Conservation (phyloP, 2,797 vertebrate species). For the Poeciliopsis infans region DNA sequence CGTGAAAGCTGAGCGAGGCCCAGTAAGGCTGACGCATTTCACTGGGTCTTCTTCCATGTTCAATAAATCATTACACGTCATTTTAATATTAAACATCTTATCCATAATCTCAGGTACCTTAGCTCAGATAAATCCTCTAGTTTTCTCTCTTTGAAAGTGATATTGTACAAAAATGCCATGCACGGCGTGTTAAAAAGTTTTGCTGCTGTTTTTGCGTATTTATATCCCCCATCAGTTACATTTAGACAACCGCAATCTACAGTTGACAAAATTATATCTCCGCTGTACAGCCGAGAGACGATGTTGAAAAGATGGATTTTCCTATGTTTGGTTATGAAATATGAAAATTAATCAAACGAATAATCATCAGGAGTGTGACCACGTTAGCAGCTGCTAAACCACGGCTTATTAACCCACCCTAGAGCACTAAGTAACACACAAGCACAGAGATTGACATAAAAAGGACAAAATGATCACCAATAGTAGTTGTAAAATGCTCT, state of each 20-base stretch:
- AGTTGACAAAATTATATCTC: slow-evolving; percentile 44
- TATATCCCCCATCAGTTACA: slow-evolving; percentile 68
- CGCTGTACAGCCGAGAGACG: slow-evolving; percentile 72
- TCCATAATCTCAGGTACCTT: slow-evolving; percentile 58
- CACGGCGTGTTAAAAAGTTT: slow-evolving; percentile 71
- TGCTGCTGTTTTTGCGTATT: slow-evolving; percentile 77
- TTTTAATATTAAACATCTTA: slow-evolving; percentile 47
- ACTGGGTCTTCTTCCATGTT: slow-evolving; percentile 49
- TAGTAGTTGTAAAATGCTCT: slow-evolving; percentile 73
- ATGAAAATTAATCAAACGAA: slow-evolving; percentile 62
- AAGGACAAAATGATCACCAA: slow-evolving; percentile 74
- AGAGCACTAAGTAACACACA: slow-evolving; percentile 76
- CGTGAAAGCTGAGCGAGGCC: slow-evolving; percentile 49
- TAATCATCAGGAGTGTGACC: slow-evolving; percentile 75
- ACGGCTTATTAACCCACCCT: slow-evolving; percentile 70
- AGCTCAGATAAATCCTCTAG: slow-evolving; percentile 50
- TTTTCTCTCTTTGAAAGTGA: slow-evolving; percentile 68
- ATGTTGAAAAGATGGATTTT: slow-evolving; percentile 62
- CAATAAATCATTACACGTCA: slow-evolving; percentile 35
- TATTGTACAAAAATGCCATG: slow-evolving; percentile 80
- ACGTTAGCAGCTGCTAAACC: slow-evolving; percentile 73
- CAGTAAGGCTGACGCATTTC: slow-evolving; percentile 38
- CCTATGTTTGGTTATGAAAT: slow-evolving; percentile 40
- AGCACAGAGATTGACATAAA: slow-evolving; percentile 75
- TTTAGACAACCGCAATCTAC: slow-evolving; percentile 69